Evolutionary conservation across 2,113 vertebrate genomes (phyloP).

Genomic region (Larimichthys crocea): DNA sequence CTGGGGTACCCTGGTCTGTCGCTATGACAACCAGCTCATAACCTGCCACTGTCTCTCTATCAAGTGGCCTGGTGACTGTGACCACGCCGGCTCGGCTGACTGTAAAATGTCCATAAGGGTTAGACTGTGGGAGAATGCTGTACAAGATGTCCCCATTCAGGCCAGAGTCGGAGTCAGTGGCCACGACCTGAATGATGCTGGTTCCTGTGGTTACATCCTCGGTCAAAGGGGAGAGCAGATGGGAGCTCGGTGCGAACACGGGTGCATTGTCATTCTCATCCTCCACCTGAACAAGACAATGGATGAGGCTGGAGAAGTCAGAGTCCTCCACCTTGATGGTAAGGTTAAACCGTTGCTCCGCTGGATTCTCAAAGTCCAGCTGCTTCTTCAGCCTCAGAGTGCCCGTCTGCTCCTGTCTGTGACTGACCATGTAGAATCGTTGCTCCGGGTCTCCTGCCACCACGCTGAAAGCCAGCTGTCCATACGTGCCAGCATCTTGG

Average conservation of each 20-base stretch:
- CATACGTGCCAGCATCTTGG: slow-evolving; percentile 83
- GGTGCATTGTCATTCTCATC: slow-evolving; percentile 91
- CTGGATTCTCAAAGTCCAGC: slow-evolving; percentile 88
- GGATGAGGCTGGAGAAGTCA: slow-evolving; percentile 87
- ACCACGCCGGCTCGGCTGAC: slow-evolving; percentile 84
- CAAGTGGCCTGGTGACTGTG: slow-evolving; percentile 82
- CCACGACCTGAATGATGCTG: slow-evolving; percentile 84
- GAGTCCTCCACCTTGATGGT: slow-evolving; percentile 89
- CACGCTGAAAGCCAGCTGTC: slow-evolving; percentile 87
- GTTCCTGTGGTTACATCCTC: slow-evolving; percentile 86
- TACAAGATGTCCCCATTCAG: slow-evolving; percentile 87
- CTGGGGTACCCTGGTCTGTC: slow-evolving; percentile 85
- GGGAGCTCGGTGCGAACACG: slow-evolving; percentile 82
- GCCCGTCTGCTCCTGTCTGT: slow-evolving; percentile 81
- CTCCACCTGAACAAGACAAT: slow-evolving; percentile 87
- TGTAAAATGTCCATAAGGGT: slow-evolving; percentile 84
- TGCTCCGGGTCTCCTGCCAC: slow-evolving; percentile 87
- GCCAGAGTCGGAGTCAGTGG: slow-evolving; percentile 87
- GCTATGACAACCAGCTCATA: slow-evolving; percentile 88
- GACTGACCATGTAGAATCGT: slow-evolving; percentile 87
- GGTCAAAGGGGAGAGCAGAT: slow-evolving; percentile 79
- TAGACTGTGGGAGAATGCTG: slow-evolving; percentile 84
- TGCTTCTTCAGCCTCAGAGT: slow-evolving; percentile 85
- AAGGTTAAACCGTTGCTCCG: slow-evolving; percentile 89
- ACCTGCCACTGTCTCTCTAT: slow-evolving; percentile 82